Evolutionary conservation across 2,113 vertebrate species (phyloP), one percentile per base, ranked within the genome.

Genomic region (Engraulis encrasicolus): DNA sequence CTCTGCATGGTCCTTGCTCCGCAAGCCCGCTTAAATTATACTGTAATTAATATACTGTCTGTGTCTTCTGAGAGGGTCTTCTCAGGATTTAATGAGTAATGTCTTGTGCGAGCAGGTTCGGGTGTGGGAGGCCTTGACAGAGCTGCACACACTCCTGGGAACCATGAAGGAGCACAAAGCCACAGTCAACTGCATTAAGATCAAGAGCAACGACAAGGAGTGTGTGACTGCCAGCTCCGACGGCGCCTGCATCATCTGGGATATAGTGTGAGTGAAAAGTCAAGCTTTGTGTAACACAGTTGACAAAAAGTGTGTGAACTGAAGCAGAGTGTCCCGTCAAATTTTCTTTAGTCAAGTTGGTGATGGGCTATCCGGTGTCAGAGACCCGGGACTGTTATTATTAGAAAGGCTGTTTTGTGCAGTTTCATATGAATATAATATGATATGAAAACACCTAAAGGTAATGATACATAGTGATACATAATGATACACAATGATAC

Each of bases 211-310:
- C 0, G 92, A 95, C 6, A 92, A 87, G 78, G 96, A 98, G 88
- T 96, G 96, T 49, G 94, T 97, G 85, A 95, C 94, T 0, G 94
- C 95, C 91, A 96, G 97, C 91, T 92, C 93, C 0, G 96, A 97
- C 0, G 96, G 97, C 1, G 92, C 95, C 0, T 98, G 97, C 90
- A 94, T 98, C 92, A 93, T 97, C 87, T 98, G 97, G 98, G 97
- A 98, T 90, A 82, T 98, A 0, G 91, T 93, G 97, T 99, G 90
- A 94, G 97, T 95, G 11, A 5, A 74, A 74, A 27, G 52, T 18
- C 52, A 2, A 58, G n/a, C 52, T 58, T 83, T 4, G 81, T n/a
- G 61, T 6, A 61, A 23, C 14, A 81, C 88, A 88, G 78, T 85
- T 61, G 54, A 23, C n/a, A 27, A 23, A 27, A 66, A 27, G 23